A percentile compares a stretch with the other conserved stretches of the same genome.
phyloP scores from a whole-genome alignment of 2,113 vertebrate genomes.

The Rhynchomys soricoides region DNA sequence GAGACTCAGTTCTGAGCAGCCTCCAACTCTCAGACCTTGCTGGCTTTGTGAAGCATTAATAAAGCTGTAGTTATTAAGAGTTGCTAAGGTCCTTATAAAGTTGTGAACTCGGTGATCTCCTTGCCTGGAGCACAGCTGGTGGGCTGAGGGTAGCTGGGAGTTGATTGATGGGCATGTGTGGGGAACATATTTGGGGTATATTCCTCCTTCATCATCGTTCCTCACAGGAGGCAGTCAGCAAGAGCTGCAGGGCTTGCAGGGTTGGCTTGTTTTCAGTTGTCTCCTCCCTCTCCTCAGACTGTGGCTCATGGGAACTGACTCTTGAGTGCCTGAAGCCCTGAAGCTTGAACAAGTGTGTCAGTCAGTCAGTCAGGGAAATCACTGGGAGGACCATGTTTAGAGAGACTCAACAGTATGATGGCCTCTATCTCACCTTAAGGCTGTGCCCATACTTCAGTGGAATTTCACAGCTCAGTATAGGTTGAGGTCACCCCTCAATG shows the following conservation, averaged over 20 bases:
- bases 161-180: too few species aligned
- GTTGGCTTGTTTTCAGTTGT: background rate
- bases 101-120: background rate
- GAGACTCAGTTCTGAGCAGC: background rate
- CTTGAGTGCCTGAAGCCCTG: background rate
- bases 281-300: background rate
- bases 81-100: rapidly evolving
- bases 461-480: background rate
- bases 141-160: background rate
- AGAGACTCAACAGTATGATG: background rate
- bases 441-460: rapidly evolving
- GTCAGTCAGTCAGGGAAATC: background rate
- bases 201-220: too few species aligned
- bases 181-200: background rate
- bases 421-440: background rate
- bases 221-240: background rate
- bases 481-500: rapidly evolving
- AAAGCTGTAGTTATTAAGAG: rapidly evolving
- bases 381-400: background rate
- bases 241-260: background rate
- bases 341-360: background rate
- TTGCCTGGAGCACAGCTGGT: background rate
- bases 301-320: background rate
- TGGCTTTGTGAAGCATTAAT: rapidly evolving
- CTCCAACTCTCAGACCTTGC: background rate